Percentiles rank a stretch among this genome's conserved stretches.
phyloP scores from a whole-genome alignment of 1,140 invertebrate genomes.

The Zaprionus kolodkinae region DNA sequence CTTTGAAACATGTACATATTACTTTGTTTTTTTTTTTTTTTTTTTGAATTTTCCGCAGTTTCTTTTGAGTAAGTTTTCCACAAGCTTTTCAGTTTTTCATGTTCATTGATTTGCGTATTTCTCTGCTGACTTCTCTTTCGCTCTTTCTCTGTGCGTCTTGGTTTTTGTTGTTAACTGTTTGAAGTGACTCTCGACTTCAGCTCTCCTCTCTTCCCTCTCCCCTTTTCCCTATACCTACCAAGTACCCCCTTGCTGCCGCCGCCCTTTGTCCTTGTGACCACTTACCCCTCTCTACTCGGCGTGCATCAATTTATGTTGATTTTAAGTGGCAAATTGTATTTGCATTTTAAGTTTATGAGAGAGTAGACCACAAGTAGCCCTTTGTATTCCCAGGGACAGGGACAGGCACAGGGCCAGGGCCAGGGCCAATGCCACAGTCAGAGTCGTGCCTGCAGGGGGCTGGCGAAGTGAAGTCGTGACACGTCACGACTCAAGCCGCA shows the following conservation, averaged over 20 bases:
- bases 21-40: constrained; percentile 29
- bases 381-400: constrained; percentile 24
- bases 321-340: constrained; percentile 81
- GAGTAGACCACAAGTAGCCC: constrained; percentile 67
- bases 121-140: constrained; percentile 18
- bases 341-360: constrained; percentile 68
- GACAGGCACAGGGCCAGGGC: neutral
- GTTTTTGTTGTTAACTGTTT: constrained; percentile 67
- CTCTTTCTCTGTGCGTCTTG: constrained; percentile 16
- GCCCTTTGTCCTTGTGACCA: constrained; percentile 11
- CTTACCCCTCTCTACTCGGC: constrained; percentile 12
- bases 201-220: neutral
- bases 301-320: constrained; percentile 70
- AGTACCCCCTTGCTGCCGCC: neutral
- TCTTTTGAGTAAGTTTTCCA: constrained; percentile 2
- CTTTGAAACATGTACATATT: neutral
- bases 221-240: neutral
- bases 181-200: constrained; percentile 56
- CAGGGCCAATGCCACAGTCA: neutral
- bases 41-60: constrained; percentile 23
- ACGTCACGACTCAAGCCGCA: constrained; percentile 26
- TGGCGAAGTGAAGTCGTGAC: neutral
- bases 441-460: neutral
- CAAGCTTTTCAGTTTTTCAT: constrained; percentile 50
- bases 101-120: constrained; percentile 52